Evolutionary conservation across 2,797 vertebrate genomes (phyloP).

Genomic region (Nyctalus aviator): DNA sequence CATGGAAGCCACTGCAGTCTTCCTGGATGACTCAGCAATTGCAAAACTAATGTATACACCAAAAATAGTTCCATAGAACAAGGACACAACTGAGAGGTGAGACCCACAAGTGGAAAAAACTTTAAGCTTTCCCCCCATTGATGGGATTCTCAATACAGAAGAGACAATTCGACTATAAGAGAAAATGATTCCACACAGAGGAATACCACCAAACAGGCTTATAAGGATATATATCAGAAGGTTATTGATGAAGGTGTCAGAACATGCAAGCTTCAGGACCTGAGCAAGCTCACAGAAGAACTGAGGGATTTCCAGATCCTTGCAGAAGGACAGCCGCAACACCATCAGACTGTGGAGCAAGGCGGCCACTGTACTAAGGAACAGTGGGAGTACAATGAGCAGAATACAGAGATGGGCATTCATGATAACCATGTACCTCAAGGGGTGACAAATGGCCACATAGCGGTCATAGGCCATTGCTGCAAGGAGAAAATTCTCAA

Average conservation of each 20-base stretch:
- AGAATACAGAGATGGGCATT: not conserved
- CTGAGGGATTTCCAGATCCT: not conserved
- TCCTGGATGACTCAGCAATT: not conserved
- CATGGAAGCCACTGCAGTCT: conserved; percentile 41
- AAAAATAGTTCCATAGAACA: conserved; percentile 71
- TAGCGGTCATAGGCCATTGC: conserved; percentile 73
- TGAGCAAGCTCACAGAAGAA: conserved; percentile 72
- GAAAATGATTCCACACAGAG: conserved; percentile 57
- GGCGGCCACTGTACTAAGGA: not conserved
- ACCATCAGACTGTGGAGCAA: not conserved
- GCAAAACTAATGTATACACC: conserved; percentile 70
- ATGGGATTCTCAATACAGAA: conserved; percentile 65
- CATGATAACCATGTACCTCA: not conserved
- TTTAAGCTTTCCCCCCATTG: conserved; percentile 41
- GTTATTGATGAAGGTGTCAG: conserved; percentile 25
- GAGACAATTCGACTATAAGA: conserved; percentile 74
- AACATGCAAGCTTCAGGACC: conserved; percentile 60
- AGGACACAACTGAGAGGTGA: conserved; percentile 64
- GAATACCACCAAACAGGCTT: not conserved
- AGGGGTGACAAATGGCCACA: conserved; percentile 56
- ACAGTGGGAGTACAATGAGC: not conserved
- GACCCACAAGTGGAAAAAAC: conserved; percentile 79
- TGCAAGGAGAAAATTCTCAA: conserved; percentile 30
- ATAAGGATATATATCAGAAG: not conserved
- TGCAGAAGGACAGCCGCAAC: conserved; percentile 28